A percentile compares a stretch with the other conserved stretches of the same genome.
phyloP scores from a whole-genome alignment of 2,888 invertebrate species.

The Glaucopsyche alexis region DNA sequence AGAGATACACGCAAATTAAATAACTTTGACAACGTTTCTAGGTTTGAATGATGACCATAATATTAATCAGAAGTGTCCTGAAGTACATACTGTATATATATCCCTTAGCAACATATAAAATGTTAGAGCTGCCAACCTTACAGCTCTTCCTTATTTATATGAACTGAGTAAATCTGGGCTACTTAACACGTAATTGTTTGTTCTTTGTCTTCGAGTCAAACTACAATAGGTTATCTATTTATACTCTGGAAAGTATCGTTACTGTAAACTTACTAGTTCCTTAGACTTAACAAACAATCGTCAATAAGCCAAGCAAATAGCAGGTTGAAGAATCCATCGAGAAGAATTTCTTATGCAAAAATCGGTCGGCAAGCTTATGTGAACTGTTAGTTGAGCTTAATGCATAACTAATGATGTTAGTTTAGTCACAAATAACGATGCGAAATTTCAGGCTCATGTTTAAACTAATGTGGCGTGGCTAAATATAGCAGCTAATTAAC shows the following conservation, averaged over 20 bases:
- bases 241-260: constrained; percentile 17
- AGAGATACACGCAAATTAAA: background rate
- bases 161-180: constrained; percentile 30
- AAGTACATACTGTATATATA: too few species aligned
- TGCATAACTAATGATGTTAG: constrained; percentile 8
- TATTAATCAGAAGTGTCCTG: background rate
- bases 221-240: constrained; percentile 19
- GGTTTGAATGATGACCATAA: background rate
- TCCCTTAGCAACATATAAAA: background rate
- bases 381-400: background rate
- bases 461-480: constrained; percentile 18
- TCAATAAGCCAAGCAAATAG: background rate
- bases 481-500: constrained; percentile 56
- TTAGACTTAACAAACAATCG: background rate
- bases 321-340: background rate
- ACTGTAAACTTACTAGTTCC: background rate
- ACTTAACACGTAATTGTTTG: constrained; percentile 30
- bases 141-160: constrained; percentile 31
- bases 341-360: background rate
- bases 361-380: background rate
- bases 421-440: constrained; percentile 5
- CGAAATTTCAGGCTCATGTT: constrained; percentile 18
- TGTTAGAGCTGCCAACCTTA: background rate
- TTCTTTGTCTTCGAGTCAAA: constrained; percentile 5
- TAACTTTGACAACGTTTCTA: background rate